A percentile compares a stretch with the other conserved stretches of the same genome.
Conservation (phyloP, 2,888 invertebrate species). For the Escarpia spicata region DNA sequence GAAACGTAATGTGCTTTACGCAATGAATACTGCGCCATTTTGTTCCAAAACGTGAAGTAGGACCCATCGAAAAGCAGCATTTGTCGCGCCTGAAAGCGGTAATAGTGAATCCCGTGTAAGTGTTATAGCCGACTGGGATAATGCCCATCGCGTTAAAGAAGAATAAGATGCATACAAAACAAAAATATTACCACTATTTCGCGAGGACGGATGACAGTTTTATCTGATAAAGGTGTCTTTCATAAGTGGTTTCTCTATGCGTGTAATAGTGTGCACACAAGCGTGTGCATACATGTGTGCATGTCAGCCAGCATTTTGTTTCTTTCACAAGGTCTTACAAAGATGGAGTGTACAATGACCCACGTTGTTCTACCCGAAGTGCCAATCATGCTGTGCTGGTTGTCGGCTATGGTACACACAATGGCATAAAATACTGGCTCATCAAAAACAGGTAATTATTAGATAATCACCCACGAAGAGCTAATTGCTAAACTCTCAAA, state of each 20-base stretch:
- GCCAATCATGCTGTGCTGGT: slow-evolving; percentile 87
- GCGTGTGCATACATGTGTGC: not conserved
- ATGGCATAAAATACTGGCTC: slow-evolving; percentile 80
- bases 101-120: not conserved
- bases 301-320: not conserved
- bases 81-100: not conserved
- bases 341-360: slow-evolving; percentile 78
- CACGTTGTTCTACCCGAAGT: slow-evolving; percentile 75
- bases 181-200: not conserved
- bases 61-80: not conserved
- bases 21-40: not conserved
- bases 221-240: not conserved
- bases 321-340: not conserved
- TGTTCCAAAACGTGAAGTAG: not conserved
- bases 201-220: not conserved
- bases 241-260: not conserved
- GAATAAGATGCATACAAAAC: no score
- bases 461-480: not conserved
- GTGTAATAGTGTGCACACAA: not conserved
- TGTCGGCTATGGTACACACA: slow-evolving; percentile 80
- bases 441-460: slow-evolving; percentile 84
- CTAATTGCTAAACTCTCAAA: not conserved
- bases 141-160: no score
- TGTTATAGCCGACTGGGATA: no score
- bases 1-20: not conserved